Base-by-base conservation (phyloP, 2,113 vertebrate species). In the Motacilla tschutschensis region DNA sequence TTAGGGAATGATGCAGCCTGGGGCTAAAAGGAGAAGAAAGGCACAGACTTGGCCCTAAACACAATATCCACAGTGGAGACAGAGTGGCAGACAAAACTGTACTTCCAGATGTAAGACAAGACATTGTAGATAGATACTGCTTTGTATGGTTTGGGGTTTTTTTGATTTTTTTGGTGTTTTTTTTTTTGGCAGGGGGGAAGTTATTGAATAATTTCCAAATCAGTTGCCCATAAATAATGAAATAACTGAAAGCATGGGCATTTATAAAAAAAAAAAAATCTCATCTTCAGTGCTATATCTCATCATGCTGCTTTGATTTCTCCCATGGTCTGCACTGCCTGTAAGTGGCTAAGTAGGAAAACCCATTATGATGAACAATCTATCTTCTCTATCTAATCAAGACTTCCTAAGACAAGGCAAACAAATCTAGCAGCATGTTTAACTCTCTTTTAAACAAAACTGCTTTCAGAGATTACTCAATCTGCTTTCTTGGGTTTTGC, bases 101-200 rank as follows among this genome's bases (percentile, higher is more conserved):
- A 29, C 40, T 21, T 46, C 40, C 28, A 62, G 17, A 36, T 10
- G 3, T 7, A 19, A 47, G 41, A 44, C 10, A 19, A 47, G 41
- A 44, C 10, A 29, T 41, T 60, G 17, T 16, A 51, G 41, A 25
- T 0, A 75, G 26, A 57, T 14, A 58, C 22, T 44, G 11, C 5
- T 4, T 69, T 47, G 22, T 35, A 33, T 6, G 14, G 22, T 38
- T 38, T 38, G 31, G 29, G 12, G 3, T 12, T 22, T 46, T 35
- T 46, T 46, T 31, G 28, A 5, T 21, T 60, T 46, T 43, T 41
- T 43, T 43, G 24, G 40, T 8, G 18, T 60, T 41, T 3, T 31
- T 28, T 50, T 7, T 41, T 10, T 35, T 10, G 18, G n/a, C 3
- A 3, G 9, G 9, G 9, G 5, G 8, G 7, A 18, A 0, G 8